Evolutionary conservation across 1,140 invertebrate genomes (phyloP).

Genomic region (Ditylenchus dipsaci): DNA sequence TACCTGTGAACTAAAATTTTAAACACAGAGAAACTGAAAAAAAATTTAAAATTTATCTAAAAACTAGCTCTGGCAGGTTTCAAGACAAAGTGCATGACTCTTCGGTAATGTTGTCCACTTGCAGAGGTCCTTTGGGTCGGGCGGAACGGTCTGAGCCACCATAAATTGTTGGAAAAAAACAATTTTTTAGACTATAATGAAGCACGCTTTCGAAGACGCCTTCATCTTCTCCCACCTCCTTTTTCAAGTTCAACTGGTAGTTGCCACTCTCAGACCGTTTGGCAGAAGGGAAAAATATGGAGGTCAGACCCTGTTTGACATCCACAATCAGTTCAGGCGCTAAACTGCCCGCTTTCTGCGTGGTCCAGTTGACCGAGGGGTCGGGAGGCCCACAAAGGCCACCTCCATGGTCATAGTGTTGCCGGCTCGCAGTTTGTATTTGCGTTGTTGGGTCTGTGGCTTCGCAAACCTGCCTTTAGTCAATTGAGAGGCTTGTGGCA

Average conservation of each 20-base stretch:
- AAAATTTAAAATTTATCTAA: no score
- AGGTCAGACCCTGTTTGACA: constrained; percentile 64
- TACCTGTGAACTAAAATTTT: no score
- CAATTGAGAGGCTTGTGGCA: constrained; percentile 72
- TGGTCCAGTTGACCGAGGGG: constrained; percentile 52
- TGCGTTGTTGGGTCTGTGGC: constrained; percentile 71
- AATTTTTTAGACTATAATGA: constrained; percentile 61
- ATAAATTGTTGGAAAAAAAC: constrained; percentile 13
- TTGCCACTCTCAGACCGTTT: constrained; percentile 75
- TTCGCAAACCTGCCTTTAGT: constrained; percentile 81
- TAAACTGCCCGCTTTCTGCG: constrained; percentile 38
- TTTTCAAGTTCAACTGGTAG: constrained; percentile 82
- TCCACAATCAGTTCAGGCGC: constrained; percentile 53
- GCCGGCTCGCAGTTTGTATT: constrained; percentile 66
- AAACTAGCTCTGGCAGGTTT: constrained; percentile 70
- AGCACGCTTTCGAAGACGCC: constrained; percentile 89
- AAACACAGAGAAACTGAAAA: no score
- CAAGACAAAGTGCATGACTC: constrained; percentile 84
- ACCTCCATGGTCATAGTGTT: constrained; percentile 86
- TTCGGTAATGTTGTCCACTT: constrained; percentile 84
- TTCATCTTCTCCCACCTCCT: constrained; percentile 85
- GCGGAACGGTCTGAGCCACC: constrained; percentile 73
- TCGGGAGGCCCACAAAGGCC: constrained; percentile 82
- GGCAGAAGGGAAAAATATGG: constrained; percentile 57
- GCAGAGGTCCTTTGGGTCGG: constrained; percentile 76